Evolutionary conservation across 2,888 invertebrate genomes (phyloP).

Genomic region (Leptopilina drosophilae): DNA sequence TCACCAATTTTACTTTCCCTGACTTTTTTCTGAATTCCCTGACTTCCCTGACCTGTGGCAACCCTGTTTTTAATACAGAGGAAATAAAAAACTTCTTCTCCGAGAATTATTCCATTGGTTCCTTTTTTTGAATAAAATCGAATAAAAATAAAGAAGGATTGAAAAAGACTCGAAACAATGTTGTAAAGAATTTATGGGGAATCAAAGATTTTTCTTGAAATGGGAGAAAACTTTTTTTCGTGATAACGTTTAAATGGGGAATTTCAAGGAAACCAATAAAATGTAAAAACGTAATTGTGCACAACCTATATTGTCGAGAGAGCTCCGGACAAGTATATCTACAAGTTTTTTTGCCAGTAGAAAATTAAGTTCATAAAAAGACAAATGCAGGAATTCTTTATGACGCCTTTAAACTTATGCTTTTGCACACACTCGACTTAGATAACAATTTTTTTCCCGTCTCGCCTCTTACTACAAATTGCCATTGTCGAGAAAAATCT

Average conservation of each 20-base stretch:
- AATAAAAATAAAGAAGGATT: neutral
- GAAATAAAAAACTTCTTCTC: no score
- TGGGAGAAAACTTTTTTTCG: neutral
- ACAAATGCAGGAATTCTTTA: constrained; percentile 59
- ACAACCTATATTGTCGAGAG: constrained; percentile 7
- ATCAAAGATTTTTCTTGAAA: constrained; percentile 4
- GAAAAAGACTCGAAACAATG: neutral
- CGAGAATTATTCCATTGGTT: no score
- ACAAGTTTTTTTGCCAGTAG: constrained; percentile 13
- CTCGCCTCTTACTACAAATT: constrained; percentile 40
- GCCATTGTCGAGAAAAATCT: constrained; percentile 61
- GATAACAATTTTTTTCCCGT: constrained; percentile 57
- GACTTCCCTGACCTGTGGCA: no score
- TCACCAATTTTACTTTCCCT: no score
- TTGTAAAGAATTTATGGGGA: neutral
- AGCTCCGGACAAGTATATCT: constrained; percentile 30
- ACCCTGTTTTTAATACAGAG: no score
- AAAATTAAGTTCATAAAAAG: constrained; percentile 33
- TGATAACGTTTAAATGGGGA: constrained; percentile 9
- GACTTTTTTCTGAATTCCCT: no score
- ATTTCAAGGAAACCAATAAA: constrained; percentile 20
- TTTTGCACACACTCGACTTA: constrained; percentile 53
- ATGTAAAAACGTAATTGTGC: constrained; percentile 31
- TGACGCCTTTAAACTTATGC: constrained; percentile 57
- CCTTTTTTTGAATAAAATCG: neutral